Percentiles rank a stretch among this genome's conserved stretches.
These are phyloP conservation scores for Ascaphus truei DNA, from an alignment of 2,113 vertebrate species.

Conservation along the genomic window DNA sequence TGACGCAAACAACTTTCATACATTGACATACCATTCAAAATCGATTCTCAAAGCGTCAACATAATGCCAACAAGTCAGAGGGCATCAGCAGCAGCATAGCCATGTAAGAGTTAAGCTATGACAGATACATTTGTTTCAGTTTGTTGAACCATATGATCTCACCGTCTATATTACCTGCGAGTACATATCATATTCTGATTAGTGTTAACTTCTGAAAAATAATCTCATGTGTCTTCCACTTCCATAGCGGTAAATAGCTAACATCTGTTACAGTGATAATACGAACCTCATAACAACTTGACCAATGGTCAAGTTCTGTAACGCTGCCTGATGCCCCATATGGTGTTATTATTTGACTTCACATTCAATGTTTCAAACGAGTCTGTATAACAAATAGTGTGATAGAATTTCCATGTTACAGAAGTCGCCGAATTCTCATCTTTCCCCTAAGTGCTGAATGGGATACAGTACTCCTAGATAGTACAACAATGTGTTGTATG, in stretches of 20 bases:
- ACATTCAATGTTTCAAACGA: background rate
- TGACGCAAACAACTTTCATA: too few relatives aligned
- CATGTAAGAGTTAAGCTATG: background rate
- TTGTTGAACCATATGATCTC: background rate
- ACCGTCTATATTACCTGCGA: background rate
- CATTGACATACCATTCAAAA: too few relatives aligned
- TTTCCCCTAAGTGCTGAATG: background rate
- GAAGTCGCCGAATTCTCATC: background rate
- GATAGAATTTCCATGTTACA: background rate
- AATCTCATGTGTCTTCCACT: background rate
- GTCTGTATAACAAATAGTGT: background rate
- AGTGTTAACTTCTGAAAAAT: background rate
- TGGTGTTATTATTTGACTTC: background rate
- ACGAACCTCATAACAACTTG: background rate
- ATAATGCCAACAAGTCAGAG: background rate
- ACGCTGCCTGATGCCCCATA: background rate
- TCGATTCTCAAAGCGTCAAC: too few relatives aligned
- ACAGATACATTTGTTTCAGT: background rate
- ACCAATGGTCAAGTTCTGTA: background rate
- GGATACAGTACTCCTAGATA: background rate
- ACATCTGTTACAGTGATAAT: background rate
- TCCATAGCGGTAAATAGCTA: background rate
- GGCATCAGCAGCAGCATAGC: background rate
- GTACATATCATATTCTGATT: background rate
- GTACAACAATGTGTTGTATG: background rate